Evolutionary conservation across 2,113 vertebrate genomes (phyloP), one percentile per base, ranked within the genome.

Genomic region (Oreochromis aureus): DNA sequence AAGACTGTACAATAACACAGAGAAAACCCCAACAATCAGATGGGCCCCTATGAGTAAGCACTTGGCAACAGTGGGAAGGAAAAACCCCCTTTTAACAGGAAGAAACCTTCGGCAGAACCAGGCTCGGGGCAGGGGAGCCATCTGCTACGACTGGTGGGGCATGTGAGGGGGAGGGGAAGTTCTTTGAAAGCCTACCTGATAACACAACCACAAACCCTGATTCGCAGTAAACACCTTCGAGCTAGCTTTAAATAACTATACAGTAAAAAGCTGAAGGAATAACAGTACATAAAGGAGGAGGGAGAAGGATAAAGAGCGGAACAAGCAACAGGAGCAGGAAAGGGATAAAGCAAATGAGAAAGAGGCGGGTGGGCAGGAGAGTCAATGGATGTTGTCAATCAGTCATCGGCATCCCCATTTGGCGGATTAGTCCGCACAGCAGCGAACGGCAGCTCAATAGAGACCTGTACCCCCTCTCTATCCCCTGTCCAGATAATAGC

Each of bases 401-500:
- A 93, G 83, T 89, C 69, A 95, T 91, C 39, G 89, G 93, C 95
- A 92, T 91, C 91, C 91, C 90, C 89, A 90, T 94, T 94, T 91
- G 92, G 84, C 71, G 88, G 94, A 95, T 94, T 92, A 94, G 90
- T 82, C 81, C 80, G 88, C 82, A 66, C 88, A 89, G 87, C 88
- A 88, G 86, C 63, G 51, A 90, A 92, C 89, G 82, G 91, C 89
- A 91, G 93, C 89, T 95, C 93, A 86, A 94, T 91, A 93, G 89
- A 93, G 89, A 91, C 86, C 85, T 55, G 46, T 91, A 86, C 88
- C 46, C 87, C 90, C 89, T 87, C 59, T 89, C 61, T 87, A 86
- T 91, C 83, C 86, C 79, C 93, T 92, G 87, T 92, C 85, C 89
- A 92, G 93, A 94, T 93, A 91, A 94, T 92, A 95, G 88, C 90